Evolutionary conservation across 2,113 vertebrate species (phyloP).

Genomic region (Tiliqua scincoides): DNA sequence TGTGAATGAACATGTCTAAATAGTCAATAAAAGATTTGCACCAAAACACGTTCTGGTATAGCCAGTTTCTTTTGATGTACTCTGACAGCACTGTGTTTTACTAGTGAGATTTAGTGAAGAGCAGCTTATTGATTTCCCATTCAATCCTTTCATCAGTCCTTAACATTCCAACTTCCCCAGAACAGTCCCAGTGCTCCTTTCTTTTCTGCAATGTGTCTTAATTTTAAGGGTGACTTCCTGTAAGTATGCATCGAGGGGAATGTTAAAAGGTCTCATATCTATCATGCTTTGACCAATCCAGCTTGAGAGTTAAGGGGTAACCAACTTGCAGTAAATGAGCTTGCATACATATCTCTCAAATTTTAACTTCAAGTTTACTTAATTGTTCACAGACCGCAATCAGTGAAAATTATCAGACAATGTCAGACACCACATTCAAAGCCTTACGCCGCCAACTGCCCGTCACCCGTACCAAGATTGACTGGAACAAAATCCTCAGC

Average conservation of each 20-base stretch:
- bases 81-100: conserved; percentile 37
- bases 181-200: not conserved
- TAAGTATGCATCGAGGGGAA: not conserved
- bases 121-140: too few relatives aligned
- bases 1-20: conserved; percentile 81
- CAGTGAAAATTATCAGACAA: conserved; percentile 95
- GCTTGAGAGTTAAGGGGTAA: not conserved
- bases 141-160: too few relatives aligned
- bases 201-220: not conserved
- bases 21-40: conserved; percentile 83
- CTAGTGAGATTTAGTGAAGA: not conserved
- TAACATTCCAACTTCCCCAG: too few relatives aligned
- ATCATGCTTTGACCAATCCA: not conserved
- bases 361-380: not conserved
- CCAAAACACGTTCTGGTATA: conserved; percentile 71
- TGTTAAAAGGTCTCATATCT: not conserved
- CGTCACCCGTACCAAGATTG: conserved; percentile 96
- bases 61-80: conserved; percentile 54
- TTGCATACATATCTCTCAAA: not conserved
- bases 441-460: conserved; percentile 95
- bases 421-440: conserved; percentile 98
- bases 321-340: not conserved
- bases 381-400: conserved; percentile 86
- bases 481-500: conserved; percentile 99
- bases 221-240: not conserved